These are phyloP conservation scores for Furcifer pardalis DNA, from an alignment of 2,797 vertebrate genomes.

Conservation along the genomic window DNA sequence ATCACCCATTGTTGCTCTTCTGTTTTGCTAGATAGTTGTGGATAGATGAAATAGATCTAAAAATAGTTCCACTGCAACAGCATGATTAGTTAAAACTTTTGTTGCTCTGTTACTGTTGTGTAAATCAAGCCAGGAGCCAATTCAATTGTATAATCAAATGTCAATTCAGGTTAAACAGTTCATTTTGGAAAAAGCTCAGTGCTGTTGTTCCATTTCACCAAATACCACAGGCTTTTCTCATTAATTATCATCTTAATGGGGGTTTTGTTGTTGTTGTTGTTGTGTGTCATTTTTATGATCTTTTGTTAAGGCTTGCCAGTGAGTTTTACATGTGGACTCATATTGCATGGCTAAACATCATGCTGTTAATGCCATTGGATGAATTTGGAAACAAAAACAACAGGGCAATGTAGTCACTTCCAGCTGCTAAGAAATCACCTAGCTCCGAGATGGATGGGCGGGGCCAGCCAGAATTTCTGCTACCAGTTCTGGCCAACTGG, in stretches of 20 bases:
- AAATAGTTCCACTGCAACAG: conserved; percentile 23
- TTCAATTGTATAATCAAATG: neutral
- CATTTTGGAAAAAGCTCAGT: neutral
- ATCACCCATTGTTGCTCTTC: neutral
- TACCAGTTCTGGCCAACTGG: too few species aligned
- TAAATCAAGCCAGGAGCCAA: conserved; percentile 11
- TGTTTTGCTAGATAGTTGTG: neutral
- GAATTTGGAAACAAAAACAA: conserved; percentile 22
- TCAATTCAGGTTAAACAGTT: neutral
- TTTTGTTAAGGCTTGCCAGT: neutral
- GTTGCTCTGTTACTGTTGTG: conserved; percentile 16
- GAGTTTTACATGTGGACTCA: neutral
- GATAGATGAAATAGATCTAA: neutral
- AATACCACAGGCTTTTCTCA: neutral
- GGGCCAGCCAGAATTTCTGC: too few species aligned
- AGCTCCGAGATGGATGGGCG: too few species aligned
- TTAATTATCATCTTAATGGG: neutral
- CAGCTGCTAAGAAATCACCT: neutral
- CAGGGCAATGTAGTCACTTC: conserved; percentile 36
- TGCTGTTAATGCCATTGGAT: conserved; percentile 26
- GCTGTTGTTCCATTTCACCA: neutral
- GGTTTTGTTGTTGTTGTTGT: neutral
- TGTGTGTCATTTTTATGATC: accelerated
- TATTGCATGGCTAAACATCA: too few species aligned
- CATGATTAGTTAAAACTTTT: neutral